A percentile compares a stretch with the other conserved stretches of the same genome.
Evolutionary conservation across 2,113 vertebrate genomes (phyloP).

Genomic region (Dolichallabes microphthalmus): DNA sequence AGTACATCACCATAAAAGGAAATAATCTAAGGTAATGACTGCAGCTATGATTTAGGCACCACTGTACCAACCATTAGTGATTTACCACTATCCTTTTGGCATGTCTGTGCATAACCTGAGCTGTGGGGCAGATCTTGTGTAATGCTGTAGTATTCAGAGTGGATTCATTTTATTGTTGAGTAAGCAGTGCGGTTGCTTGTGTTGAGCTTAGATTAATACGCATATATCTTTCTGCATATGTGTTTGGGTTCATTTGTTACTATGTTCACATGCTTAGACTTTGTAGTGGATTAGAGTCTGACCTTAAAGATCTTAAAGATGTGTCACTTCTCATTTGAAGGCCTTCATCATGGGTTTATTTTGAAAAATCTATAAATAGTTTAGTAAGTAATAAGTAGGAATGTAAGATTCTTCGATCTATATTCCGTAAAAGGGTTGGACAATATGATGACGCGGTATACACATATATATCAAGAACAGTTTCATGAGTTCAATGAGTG

Average conservation of each 20-base stretch:
- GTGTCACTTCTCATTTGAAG: background rate
- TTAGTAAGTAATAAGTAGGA: background rate
- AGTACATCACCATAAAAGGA: slow-evolving; percentile 33
- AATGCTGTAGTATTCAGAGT: background rate
- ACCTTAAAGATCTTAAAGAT: background rate
- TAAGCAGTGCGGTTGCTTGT: slow-evolving; percentile 6
- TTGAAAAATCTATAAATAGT: background rate
- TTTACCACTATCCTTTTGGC: slow-evolving; percentile 16
- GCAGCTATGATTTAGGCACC: background rate
- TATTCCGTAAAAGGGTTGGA: background rate
- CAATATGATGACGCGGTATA: background rate
- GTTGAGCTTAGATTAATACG: background rate
- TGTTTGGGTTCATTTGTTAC: slow-evolving; percentile 9
- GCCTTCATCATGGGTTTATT: background rate
- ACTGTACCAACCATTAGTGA: background rate
- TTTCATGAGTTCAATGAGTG: too few species aligned
- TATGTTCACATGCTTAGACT: background rate
- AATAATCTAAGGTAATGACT: background rate
- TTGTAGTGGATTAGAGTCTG: background rate
- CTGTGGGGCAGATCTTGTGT: background rate
- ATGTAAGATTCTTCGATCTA: background rate
- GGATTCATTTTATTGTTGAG: background rate
- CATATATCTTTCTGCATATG: background rate
- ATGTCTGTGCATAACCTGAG: slow-evolving; percentile 17
- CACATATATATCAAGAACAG: background rate